Evolutionary conservation across 2,113 vertebrate genomes (phyloP).

Genomic region (Geothlypis trichas): DNA sequence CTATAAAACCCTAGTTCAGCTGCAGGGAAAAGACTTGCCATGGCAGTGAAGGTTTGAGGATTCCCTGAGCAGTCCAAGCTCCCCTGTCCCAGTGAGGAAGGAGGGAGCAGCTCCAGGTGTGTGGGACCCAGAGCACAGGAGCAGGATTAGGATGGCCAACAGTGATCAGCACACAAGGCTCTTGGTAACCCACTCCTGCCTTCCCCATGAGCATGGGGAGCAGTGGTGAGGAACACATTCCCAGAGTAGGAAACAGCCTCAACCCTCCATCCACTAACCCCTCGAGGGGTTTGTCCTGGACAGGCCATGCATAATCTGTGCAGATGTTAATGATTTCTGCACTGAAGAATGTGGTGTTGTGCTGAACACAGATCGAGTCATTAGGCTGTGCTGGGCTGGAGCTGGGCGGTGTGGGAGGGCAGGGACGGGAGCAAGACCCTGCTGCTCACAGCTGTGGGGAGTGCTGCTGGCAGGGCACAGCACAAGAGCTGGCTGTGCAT

Average conservation of each 20-base stretch:
- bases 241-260: background rate
- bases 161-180: no score
- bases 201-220: background rate
- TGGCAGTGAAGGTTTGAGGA: background rate
- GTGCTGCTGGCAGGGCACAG: background rate
- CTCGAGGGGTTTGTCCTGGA: background rate
- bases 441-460: background rate
- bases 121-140: background rate
- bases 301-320: background rate
- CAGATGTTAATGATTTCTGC: constrained; percentile 64
- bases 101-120: background rate
- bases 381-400: background rate
- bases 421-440: background rate
- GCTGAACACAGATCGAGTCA: background rate
- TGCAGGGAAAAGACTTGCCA: background rate
- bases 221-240: background rate
- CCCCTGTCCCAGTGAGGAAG: background rate
- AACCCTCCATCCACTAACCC: background rate
- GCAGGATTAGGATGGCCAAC: background rate
- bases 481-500: background rate
- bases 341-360: constrained; percentile 42
- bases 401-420: background rate
- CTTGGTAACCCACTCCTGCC: background rate
- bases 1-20: background rate
- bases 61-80: background rate